Evolutionary conservation across 2,888 invertebrate species (phyloP).

Genomic region (Drosophila conformis): DNA sequence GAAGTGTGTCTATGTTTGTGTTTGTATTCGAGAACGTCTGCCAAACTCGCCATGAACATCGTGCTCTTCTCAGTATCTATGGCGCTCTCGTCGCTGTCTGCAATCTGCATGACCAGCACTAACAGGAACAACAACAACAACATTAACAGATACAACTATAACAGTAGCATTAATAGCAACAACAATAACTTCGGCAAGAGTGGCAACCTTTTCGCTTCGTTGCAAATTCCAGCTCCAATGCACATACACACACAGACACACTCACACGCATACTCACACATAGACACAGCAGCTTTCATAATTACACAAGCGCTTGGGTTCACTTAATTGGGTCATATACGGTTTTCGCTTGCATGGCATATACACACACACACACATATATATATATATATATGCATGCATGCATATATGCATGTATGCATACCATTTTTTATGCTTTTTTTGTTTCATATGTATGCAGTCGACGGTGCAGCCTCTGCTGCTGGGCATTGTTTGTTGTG

Average conservation of each 20-base stretch:
- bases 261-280: constrained; percentile 27
- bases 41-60: constrained; percentile 22
- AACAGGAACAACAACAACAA: constrained; percentile 31
- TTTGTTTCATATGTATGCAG: constrained; percentile 48
- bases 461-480: constrained; percentile 29
- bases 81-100: constrained; percentile 50
- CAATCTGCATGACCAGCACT: constrained; percentile 70
- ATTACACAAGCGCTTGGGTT: constrained; percentile 76
- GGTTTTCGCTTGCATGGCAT: constrained; percentile 67
- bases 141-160: constrained; percentile 26
- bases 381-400: constrained; percentile 15
- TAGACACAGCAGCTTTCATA: constrained; percentile 64
- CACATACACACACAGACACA: constrained; percentile 57
- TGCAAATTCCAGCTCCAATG: constrained; percentile 78
- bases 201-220: constrained; percentile 79
- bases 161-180: constrained; percentile 30
- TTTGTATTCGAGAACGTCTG: constrained; percentile 38
- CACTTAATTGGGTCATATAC: constrained; percentile 82
- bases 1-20: constrained; percentile 18
- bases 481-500: constrained; percentile 48
- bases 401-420: background rate
- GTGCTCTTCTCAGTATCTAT: constrained; percentile 35
- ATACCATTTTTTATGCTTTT: constrained; percentile 15
- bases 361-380: constrained; percentile 27
- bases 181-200: constrained; percentile 64